Conservation (phyloP, 2,113 vertebrate species). For the Rhinoderma darwinii region DNA sequence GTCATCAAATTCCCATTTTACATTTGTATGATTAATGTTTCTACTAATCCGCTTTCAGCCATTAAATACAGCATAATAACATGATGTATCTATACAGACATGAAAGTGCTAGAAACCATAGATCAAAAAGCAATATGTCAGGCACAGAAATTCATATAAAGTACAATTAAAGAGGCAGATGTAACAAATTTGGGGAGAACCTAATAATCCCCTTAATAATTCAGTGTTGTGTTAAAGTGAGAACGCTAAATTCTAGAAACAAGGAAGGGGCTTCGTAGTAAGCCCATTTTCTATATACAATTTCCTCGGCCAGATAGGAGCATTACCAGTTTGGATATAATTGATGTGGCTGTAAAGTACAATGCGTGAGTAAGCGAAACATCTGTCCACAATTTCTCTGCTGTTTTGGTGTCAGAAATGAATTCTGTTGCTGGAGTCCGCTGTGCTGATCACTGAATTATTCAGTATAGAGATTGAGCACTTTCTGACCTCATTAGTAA, state of each 20-base stretch:
- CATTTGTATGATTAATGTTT: slow-evolving; percentile 24
- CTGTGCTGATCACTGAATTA: slow-evolving; percentile 85
- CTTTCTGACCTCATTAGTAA: slow-evolving; percentile 85
- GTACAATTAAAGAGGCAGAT: neutral
- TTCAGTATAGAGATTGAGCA: slow-evolving; percentile 81
- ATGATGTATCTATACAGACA: slow-evolving; percentile 31
- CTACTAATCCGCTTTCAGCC: slow-evolving; percentile 23
- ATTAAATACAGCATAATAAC: slow-evolving; percentile 19
- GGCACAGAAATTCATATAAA: neutral
- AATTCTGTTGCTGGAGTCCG: slow-evolving; percentile 84
- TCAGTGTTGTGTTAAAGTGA: slow-evolving; percentile 33
- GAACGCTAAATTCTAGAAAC: neutral
- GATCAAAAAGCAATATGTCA: neutral
- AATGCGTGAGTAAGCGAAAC: slow-evolving; percentile 21
- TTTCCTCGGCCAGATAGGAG: slow-evolving; percentile 56
- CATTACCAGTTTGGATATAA: slow-evolving; percentile 65
- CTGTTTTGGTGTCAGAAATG: slow-evolving; percentile 83
- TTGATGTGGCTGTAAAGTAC: slow-evolving; percentile 55
- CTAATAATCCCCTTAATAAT: slow-evolving; percentile 20
- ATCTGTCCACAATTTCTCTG: slow-evolving; percentile 73
- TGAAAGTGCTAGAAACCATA: slow-evolving; percentile 9
- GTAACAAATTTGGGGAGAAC: slow-evolving; percentile 22
- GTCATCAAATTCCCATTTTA: slow-evolving; percentile 17
- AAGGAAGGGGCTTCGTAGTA: neutral
- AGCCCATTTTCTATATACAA: neutral